phyloP scores from a whole-genome alignment of 2,113 vertebrate species.

The Seriola aureovittata region DNA sequence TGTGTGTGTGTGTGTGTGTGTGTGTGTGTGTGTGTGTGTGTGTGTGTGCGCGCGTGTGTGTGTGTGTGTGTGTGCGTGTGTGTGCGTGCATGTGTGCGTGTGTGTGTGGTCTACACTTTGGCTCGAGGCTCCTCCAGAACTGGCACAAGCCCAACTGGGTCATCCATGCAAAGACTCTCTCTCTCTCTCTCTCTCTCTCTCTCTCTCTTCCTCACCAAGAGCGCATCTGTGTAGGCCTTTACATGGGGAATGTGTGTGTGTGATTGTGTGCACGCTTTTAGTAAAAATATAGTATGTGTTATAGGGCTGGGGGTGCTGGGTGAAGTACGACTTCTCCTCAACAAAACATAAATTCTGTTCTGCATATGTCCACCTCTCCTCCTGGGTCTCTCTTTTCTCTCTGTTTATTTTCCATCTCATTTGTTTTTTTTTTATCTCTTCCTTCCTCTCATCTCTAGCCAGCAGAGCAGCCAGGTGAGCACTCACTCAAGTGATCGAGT shows the following conservation, averaged over 20 bases:
- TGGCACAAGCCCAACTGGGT: slow-evolving; percentile 86
- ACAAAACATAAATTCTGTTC: slow-evolving; percentile 61
- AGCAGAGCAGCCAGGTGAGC: slow-evolving; percentile 69
- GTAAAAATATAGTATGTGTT: slow-evolving; percentile 59
- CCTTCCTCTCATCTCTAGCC: slow-evolving; percentile 69
- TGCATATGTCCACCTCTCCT: slow-evolving; percentile 69
- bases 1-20: slow-evolving; percentile 67
- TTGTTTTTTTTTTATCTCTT: slow-evolving; percentile 68
- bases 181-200: slow-evolving; percentile 40
- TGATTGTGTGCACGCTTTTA: slow-evolving; percentile 38
- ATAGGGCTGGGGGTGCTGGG: slow-evolving; percentile 38
- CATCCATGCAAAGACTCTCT: slow-evolving; percentile 80
- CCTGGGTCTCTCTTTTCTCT: slow-evolving; percentile 53
- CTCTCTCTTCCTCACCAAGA: slow-evolving; percentile 73
- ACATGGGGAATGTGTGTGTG: slow-evolving; percentile 56
- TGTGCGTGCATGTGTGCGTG: slow-evolving; percentile 39
- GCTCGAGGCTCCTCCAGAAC: slow-evolving; percentile 82
- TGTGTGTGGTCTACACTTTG: slow-evolving; percentile 79
- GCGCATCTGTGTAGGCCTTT: slow-evolving; percentile 79
- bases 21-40: slow-evolving; percentile 51
- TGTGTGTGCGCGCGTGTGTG: slow-evolving; percentile 66
- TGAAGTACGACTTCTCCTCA: slow-evolving; percentile 29
- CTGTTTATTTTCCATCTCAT: slow-evolving; percentile 65
- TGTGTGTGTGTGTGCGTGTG: slow-evolving; percentile 53
- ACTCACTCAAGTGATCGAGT: slow-evolving; percentile 65